Base-by-base conservation (phyloP, 1,140 invertebrate species). In the Drosophila funebris region DNA sequence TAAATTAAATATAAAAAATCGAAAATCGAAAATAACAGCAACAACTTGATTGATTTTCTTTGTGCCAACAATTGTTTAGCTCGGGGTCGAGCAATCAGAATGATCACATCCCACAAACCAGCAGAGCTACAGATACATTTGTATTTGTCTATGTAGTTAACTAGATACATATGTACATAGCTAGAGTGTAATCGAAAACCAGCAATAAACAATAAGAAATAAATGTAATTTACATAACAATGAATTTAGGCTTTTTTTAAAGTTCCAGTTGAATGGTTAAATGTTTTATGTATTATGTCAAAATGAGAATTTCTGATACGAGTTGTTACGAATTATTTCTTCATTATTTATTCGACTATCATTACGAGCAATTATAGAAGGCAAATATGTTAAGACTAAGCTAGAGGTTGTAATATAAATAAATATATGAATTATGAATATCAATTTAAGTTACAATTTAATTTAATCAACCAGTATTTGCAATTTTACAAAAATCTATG, bases 1-100 rank as follows among this genome's bases (percentile, higher is more conserved):
- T 80, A 85, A 80, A 78, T 84, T 85, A 85, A 79, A 84, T 82
- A 83, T 82, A 75, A 72, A 72, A 82, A 82, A 71, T 82, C 76
- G 27, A 69, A 82, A 82, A 71, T 82, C 76, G 27, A 57, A 76
- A 73, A 71, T 61, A 69, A 54, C 56, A 44, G 11, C 61, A 71
- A 16, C 60, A 6, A 67, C 39, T 67, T 82, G 79, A 82, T 82
- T 82, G 78, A 67, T 72, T 82, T 83, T 66, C 78, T 73, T 78
- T 82, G 78, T 81, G 36, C 54, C 37, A 73, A 72, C 77, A 73
- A 80, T 80, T 80, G 72, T 66, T 66, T 18, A 57, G 18, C 18
- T 41, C 36, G 9, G 20, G 11, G 18, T 37, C 29, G 13, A 31
- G 24, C 37, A 48, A 54, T 57, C 48, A 20, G 66, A 78, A 78